Base-by-base conservation (phyloP, 1,140 invertebrate genomes). In the Epicauta chinensis region DNA sequence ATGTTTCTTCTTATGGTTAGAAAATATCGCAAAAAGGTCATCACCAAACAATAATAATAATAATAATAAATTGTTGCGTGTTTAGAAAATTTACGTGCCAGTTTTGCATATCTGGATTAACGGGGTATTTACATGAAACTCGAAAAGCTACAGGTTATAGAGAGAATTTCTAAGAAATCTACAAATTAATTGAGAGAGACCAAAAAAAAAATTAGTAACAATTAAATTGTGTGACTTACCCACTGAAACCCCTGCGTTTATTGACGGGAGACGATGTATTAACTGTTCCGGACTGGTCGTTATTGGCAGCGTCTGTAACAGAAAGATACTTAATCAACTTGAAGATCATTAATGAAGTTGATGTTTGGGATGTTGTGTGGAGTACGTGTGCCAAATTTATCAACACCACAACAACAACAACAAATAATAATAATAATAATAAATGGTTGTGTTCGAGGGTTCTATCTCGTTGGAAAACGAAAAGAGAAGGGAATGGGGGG, bases 221-320 rank as follows among this genome's bases (percentile, higher is more conserved):
- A n/a, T n/a, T n/a, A n/a, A n/a, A n/a, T 42, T 16, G 16, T n/a
- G 7, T 16, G 12, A 80, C 85, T 86, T 72, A 89, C 87, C 84
- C 82, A 61, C 84, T 85, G 65, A 90, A 90, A 30, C 81, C 86
- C 42, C 86, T 77, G 55, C 86, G 79, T 66, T 90, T 89, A 70
- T 88, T 90, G 37, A 86, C 84, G 14, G 85, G 86, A 53, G 85
- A 87, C 53, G 79, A 79, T 42, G 76, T 79, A 51, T 75, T 79
- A 42, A 71, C 71, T 13, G 74, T 69, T 39, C 71, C 74, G 42
- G 71, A 73, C 40, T 75, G 75, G 63, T 81, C 80, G 66, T 73
- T 76, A 31, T 72, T 70, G 34, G 73, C 65, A 57, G 73, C 71
- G 62, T 78, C 76, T 76, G 72, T 56, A 77, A 72, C 62, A 70